Conservation (phyloP, 2,888 invertebrate genomes). For the Lypha dubia region DNA sequence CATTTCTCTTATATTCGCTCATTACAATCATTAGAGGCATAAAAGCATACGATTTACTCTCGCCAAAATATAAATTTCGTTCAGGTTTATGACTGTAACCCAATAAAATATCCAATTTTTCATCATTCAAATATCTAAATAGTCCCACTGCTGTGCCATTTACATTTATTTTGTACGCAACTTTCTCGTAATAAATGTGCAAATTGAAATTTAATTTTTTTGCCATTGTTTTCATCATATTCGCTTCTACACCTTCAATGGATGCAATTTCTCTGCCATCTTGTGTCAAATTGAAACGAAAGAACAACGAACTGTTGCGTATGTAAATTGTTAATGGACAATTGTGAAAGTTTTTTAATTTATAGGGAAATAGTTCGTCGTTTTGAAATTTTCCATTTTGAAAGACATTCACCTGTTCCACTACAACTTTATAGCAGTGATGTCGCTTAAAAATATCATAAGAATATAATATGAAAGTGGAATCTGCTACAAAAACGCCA, state of each 20-base stretch:
- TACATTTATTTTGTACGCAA: neutral
- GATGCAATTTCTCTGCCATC: constrained; percentile 34
- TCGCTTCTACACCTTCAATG: constrained; percentile 53
- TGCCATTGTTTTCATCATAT: constrained; percentile 52
- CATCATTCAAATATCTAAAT: constrained; percentile 33
- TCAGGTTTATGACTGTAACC: constrained; percentile 55
- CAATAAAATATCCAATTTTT: constrained; percentile 52
- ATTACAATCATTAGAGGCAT: constrained; percentile 52
- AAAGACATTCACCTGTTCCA: constrained; percentile 53
- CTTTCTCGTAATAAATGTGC: neutral
- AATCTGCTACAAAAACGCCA: neutral
- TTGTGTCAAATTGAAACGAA: constrained; percentile 44
- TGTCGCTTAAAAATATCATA: constrained; percentile 50
- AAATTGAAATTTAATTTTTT: constrained; percentile 53
- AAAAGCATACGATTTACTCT: constrained; percentile 41
- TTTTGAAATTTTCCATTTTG: constrained; percentile 49
- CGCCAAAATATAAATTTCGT: constrained; percentile 29
- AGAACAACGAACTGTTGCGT: constrained; percentile 47
- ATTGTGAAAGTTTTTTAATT: constrained; percentile 59
- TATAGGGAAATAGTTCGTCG: constrained; percentile 46
- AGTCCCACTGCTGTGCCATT: constrained; percentile 52
- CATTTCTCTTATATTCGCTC: neutral
- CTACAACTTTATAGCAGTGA: constrained; percentile 42
- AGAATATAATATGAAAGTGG: constrained; percentile 38
- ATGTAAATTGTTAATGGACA: constrained; percentile 48